A percentile compares a stretch with the other conserved stretches of the same genome.
Evolutionary conservation across 2,113 vertebrate genomes (phyloP).

Genomic region (Oryzias curvinotus): DNA sequence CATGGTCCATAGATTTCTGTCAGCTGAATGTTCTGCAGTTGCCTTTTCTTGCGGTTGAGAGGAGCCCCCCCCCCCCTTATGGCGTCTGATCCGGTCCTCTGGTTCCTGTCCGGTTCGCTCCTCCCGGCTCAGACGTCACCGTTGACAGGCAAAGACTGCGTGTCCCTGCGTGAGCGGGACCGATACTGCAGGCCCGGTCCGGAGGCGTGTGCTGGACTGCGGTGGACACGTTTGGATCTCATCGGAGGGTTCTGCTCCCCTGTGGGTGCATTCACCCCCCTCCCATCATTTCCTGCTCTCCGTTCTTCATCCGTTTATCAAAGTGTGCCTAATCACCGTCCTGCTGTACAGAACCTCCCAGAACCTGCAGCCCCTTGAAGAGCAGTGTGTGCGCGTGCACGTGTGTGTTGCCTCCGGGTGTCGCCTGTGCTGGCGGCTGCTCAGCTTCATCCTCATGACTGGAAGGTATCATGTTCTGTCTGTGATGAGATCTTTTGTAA

Average conservation of each 20-base stretch:
- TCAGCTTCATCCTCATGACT: neutral
- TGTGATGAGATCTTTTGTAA: slow-evolving; percentile 66
- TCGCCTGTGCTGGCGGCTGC: neutral
- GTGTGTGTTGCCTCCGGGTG: neutral
- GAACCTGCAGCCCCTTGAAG: slow-evolving; percentile 5
- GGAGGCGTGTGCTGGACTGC: too few species aligned
- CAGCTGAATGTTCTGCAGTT: slow-evolving; percentile 66
- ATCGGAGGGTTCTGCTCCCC: too few species aligned
- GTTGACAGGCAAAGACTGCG: too few species aligned
- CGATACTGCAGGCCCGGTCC: too few species aligned
- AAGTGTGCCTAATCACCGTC: slow-evolving; percentile 55
- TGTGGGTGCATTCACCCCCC: slow-evolving; percentile 33
- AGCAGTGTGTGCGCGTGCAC: neutral
- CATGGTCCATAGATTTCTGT: slow-evolving; percentile 15
- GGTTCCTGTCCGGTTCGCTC: too few species aligned
- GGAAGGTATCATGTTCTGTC: neutral
- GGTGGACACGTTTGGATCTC: too few species aligned
- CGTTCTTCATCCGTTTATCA: slow-evolving; percentile 19
- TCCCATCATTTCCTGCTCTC: slow-evolving; percentile 7
- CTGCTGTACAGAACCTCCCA: slow-evolving; percentile 40
- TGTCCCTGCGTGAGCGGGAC: too few species aligned
- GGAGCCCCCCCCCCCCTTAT: too few species aligned
- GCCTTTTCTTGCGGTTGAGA: slow-evolving; percentile 52
- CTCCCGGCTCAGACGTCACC: too few species aligned
- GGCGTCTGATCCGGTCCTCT: too few species aligned